These are phyloP conservation scores for Cacatua alba DNA, from an alignment of 2,113 vertebrate genomes.

Conservation along the genomic window DNA sequence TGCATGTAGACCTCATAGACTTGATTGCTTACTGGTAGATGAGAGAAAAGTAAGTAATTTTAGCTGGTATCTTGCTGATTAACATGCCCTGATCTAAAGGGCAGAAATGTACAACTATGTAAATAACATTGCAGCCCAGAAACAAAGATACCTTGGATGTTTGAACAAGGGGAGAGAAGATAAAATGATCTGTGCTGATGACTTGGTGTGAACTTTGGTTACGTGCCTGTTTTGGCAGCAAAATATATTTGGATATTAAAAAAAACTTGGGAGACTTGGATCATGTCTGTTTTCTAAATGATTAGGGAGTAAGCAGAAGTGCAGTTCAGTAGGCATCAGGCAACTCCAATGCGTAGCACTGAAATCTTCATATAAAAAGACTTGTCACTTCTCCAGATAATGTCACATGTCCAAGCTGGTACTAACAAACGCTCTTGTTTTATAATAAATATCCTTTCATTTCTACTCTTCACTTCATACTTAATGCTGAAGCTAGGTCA, in stretches of 20 bases:
- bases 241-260: not conserved
- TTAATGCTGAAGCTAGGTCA: not conserved
- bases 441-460: constrained; percentile 43
- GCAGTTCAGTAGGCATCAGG: not conserved
- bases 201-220: not conserved
- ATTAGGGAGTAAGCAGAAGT: not conserved
- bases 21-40: not conserved
- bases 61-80: constrained; percentile 1
- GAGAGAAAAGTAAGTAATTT: constrained; percentile 19
- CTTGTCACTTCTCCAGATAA: not conserved
- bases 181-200: not conserved
- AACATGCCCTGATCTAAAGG: not conserved
- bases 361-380: constrained; percentile 8
- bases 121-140: not conserved
- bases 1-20: constrained; percentile 17
- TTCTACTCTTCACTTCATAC: constrained; percentile 12
- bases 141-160: not conserved
- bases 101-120: not conserved
- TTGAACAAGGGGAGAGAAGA: not conserved
- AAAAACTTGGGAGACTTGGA: not conserved
- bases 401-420: not conserved
- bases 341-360: not conserved
- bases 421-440: constrained; percentile 6
- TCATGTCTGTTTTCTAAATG: not conserved
- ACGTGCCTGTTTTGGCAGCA: not conserved